Evolutionary conservation across 2,113 vertebrate genomes (phyloP), one percentile per base, ranked within the genome.

Genomic region (Datnioides undecimradiatus): DNA sequence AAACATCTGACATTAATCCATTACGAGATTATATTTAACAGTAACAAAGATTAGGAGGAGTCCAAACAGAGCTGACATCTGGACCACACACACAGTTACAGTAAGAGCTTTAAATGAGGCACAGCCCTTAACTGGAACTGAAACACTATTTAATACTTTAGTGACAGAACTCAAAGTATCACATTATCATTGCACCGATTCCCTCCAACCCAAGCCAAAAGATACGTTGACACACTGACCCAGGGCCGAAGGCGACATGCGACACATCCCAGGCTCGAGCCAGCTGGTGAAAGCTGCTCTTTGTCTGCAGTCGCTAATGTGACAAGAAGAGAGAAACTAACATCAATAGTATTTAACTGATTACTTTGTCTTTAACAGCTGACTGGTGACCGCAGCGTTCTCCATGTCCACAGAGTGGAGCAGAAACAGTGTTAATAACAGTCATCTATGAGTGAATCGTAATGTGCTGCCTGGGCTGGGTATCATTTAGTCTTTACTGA

Each of bases 221-320:
- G n/a, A n/a, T 10, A 11, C 9, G 6, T 4, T 19, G 41, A 41
- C 29, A 49, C 38, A 40, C 4, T 57, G 23, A 69, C 29, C 17
- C 23, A 8, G 14, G 54, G 17, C 6, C n/a, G 41, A 57, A 41
- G 25, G 40, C 46, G 31, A 59, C 8, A 31, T 41, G 21, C 29
- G 7, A 49, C 49, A 40, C 40, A 66, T n/a, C 11, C 29, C n/a
- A n/a, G 34, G 54, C 40, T 73, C 27, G 34, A 71, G 46, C 13
- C 65, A 63, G 59, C 41, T 76, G 73, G 16, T 6, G 34, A 36
- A 57, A 33, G 38, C 62, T 73, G 17, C 68, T 31, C 49, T 36
- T 59, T 45, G n/a, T 55, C 33, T n/a, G n/a, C n/a, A n/a, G n/a
- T n/a, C n/a, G n/a, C n/a, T n/a, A n/a, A n/a, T n/a, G n/a, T n/a